These are phyloP conservation scores for Ranitomeya variabilis DNA, from an alignment of 2,113 vertebrate species.

Conservation along the genomic window DNA sequence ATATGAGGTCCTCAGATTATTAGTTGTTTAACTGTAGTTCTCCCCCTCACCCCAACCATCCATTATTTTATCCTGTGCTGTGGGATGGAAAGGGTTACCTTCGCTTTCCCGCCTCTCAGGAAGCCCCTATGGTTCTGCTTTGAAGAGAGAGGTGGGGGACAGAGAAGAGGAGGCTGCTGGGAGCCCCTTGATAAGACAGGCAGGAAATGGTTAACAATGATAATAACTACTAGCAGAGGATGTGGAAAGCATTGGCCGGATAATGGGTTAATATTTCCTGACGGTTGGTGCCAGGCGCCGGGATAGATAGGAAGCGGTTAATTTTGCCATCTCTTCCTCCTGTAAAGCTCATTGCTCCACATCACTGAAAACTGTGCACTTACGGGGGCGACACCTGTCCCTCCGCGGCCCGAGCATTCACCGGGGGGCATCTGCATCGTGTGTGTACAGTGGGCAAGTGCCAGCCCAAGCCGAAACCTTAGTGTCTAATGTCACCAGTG, in stretches of 20 bases:
- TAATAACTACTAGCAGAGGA: not conserved
- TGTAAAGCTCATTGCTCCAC: slow-evolving; percentile 19
- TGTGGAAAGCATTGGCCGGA: not conserved
- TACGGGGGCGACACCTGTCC: not conserved
- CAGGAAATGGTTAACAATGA: slow-evolving; percentile 4
- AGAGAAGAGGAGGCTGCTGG: not conserved
- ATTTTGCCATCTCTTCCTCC: not conserved
- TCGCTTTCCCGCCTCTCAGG: not conserved
- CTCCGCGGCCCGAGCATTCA: not conserved
- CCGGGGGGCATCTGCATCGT: not conserved
- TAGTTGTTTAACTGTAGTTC: not conserved
- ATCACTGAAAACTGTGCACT: not conserved
- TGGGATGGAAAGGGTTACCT: slow-evolving; percentile 10
- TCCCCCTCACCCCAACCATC: too few species aligned
- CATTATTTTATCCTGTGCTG: not conserved
- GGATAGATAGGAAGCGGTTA: not conserved
- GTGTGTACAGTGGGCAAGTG: not conserved
- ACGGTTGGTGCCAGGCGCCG: not conserved
- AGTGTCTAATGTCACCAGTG: slow-evolving; percentile 31
- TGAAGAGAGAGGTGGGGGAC: too few species aligned
- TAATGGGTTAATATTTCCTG: not conserved
- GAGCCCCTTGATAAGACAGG: not conserved
- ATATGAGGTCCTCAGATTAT: not conserved
- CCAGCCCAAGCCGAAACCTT: not conserved
- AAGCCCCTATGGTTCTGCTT: not conserved